Percentiles rank a stretch among this genome's conserved stretches.
Conservation (phyloP, 1,140 invertebrate species). For the Drosophila malerkotliana region DNA sequence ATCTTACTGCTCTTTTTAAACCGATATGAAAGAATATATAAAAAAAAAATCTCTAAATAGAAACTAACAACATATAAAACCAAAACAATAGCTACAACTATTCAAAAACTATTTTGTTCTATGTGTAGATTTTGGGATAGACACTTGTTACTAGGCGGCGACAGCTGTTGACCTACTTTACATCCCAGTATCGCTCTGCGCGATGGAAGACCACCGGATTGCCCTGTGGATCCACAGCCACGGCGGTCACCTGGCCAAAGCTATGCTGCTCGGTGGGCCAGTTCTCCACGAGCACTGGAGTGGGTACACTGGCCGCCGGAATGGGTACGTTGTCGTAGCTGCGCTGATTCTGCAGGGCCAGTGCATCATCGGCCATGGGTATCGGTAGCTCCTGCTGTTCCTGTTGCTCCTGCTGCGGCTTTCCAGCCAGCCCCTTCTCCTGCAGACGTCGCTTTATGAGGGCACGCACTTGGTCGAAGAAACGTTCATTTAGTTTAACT, state of each 20-base stretch:
- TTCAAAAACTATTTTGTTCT: not conserved
- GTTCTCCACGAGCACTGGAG: conserved; percentile 87
- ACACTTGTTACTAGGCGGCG: conserved; percentile 51
- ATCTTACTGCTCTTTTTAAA: too few species aligned
- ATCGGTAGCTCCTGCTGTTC: conserved; percentile 46
- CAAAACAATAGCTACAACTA: not conserved
- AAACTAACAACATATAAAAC: not conserved
- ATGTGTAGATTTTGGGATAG: conserved; percentile 29
- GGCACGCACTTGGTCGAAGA: conserved; percentile 77
- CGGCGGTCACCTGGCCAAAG: conserved; percentile 93
- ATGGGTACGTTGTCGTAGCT: conserved; percentile 73
- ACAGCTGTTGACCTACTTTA: conserved; percentile 86
- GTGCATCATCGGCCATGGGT: conserved; percentile 52
- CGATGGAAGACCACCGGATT: conserved; percentile 95
- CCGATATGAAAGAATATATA: too few species aligned
- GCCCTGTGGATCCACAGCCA: conserved; percentile 91
- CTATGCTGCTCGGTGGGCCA: conserved; percentile 88
- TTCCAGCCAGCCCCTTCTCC: conserved; percentile 46
- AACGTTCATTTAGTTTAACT: conserved; percentile 71
- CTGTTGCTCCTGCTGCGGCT: conserved; percentile 18
- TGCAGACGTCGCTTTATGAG: conserved; percentile 77
- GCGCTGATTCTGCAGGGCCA: conserved; percentile 67
- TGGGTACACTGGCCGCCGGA: conserved; percentile 68
- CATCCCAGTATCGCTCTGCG: conserved; percentile 92
- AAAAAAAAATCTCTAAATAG: too few species aligned